A percentile compares a stretch with the other conserved stretches of the same genome.
phyloP scores from a whole-genome alignment of 2,113 vertebrate genomes.

The Plecotus auritus region DNA sequence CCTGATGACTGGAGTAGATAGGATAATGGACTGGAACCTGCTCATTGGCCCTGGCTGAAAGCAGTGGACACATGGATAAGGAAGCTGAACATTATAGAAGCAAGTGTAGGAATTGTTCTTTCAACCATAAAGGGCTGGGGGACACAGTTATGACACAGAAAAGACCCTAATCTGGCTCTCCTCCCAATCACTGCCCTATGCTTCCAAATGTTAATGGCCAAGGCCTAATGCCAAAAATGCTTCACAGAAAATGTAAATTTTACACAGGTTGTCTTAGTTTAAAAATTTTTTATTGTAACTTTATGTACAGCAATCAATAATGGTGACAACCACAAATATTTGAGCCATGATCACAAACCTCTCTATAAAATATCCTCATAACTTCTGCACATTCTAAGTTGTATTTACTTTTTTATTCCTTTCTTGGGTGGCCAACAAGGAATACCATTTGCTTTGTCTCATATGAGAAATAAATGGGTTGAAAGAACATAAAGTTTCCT shows the following conservation, averaged over 20 bases:
- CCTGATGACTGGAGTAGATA: not conserved
- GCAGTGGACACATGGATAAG: not conserved
- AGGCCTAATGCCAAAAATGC: not conserved
- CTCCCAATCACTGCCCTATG: not conserved
- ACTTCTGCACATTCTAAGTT: not conserved
- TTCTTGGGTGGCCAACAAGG: not conserved
- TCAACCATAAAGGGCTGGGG: not conserved
- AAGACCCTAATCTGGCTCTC: not conserved
- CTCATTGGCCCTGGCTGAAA: not conserved
- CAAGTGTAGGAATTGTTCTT: not conserved
- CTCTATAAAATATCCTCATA: not conserved
- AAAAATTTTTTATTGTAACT: not conserved
- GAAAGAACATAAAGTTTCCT: not conserved
- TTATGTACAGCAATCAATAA: not conserved
- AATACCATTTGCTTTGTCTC: constrained; percentile 2
- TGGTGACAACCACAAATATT: not conserved
- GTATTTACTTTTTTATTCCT: not conserved
- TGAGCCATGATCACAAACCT: not conserved
- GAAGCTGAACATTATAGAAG: not conserved
- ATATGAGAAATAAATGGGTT: not conserved
- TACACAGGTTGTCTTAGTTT: not conserved
- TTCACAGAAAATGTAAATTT: not conserved
- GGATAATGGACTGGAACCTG: not conserved
- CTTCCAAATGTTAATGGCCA: not conserved
- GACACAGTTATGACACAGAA: not conserved